Base-by-base conservation (phyloP, 1,140 invertebrate species). In the Popillia japonica region DNA sequence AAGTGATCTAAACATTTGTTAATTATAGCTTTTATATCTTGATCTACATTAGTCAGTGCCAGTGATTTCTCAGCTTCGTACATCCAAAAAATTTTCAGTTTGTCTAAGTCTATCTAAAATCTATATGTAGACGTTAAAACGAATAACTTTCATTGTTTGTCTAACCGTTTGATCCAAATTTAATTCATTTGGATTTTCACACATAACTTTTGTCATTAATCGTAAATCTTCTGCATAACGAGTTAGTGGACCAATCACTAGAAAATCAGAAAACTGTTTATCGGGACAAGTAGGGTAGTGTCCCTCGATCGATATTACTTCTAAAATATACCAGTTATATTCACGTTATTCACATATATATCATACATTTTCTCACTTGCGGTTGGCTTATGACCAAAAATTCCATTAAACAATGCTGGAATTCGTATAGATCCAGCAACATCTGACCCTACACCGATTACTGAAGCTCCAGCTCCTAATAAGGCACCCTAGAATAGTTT, bases 341-440 rank as follows among this genome's bases (percentile, higher is more conserved):
- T 72, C 6, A 72, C 27, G 4, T 72, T 22, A 11, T 2, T 72
- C 11, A 76, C 48, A 59, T 14, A 40, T 75, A n/a, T 41, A 8
- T 8, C 17, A 23, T 48, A 40, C 4, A 34, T 59, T 44, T 72
- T 11, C 73, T 61, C n/a, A 79, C 44, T 75, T 73, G 92, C 90
- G 0, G 92, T 90, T 0, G 94, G 92, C 85, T 95, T 95, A 82
- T 97, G 93, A 14, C 95, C 95, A 86, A 94, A 96, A 64, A 97
- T 90, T 14, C 96, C 96, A 83, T 92, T 95, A 83, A 95, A 96
- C 89, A 94, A 92, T 6, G 95, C 93, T 0, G 96, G 96, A 80
- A 97, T 89, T 64, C 96, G 88, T 20, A 95, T 90, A 0, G 94
- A 96, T 0, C 96, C 96, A 0, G 92, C 95, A 72, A 96, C 92